Percentiles rank a stretch among this genome's conserved stretches.
phyloP scores from a whole-genome alignment of 2,888 invertebrate species.

The Chelonus formosanus region DNA sequence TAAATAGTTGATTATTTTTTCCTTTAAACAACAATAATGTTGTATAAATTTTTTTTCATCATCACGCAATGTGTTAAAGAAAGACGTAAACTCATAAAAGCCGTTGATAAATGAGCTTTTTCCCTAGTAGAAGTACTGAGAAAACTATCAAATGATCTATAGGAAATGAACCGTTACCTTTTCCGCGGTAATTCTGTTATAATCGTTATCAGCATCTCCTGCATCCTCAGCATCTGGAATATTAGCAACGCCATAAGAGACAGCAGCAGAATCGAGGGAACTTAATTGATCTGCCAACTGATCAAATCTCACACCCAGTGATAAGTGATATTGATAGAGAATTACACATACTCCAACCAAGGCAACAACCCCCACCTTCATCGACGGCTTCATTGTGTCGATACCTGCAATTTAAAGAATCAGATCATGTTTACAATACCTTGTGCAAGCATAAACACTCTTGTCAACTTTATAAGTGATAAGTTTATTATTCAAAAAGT shows the following conservation, averaged over 20 bases:
- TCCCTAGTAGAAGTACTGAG: too few species aligned
- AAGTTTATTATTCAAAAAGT: slow-evolving; percentile 10
- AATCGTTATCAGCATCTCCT: slow-evolving; percentile 36
- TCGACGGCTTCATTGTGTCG: slow-evolving; percentile 68
- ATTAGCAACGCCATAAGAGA: slow-evolving; percentile 44
- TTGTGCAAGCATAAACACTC: not conserved
- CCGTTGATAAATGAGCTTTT: too few species aligned
- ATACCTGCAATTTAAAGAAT: slow-evolving; percentile 41
- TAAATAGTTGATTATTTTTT: too few species aligned
- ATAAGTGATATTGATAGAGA: slow-evolving; percentile 73
- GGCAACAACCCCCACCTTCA: slow-evolving; percentile 74
- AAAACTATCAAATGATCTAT: not conserved
- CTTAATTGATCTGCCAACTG: slow-evolving; percentile 51
- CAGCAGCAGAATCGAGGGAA: slow-evolving; percentile 47
- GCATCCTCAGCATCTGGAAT: slow-evolving; percentile 46
- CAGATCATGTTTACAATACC: slow-evolving; percentile 7
- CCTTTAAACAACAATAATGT: too few species aligned
- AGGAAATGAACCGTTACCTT: slow-evolving; percentile 44
- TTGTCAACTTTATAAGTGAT: not conserved
- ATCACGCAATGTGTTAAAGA: too few species aligned
- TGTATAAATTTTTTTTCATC: too few species aligned
- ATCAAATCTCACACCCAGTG: slow-evolving; percentile 63
- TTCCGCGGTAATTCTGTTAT: slow-evolving; percentile 50
- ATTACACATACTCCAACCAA: slow-evolving; percentile 72
- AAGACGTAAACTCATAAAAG: too few species aligned